Conservation (phyloP, 2,888 invertebrate genomes). For the Siphlonurus alternatus region DNA sequence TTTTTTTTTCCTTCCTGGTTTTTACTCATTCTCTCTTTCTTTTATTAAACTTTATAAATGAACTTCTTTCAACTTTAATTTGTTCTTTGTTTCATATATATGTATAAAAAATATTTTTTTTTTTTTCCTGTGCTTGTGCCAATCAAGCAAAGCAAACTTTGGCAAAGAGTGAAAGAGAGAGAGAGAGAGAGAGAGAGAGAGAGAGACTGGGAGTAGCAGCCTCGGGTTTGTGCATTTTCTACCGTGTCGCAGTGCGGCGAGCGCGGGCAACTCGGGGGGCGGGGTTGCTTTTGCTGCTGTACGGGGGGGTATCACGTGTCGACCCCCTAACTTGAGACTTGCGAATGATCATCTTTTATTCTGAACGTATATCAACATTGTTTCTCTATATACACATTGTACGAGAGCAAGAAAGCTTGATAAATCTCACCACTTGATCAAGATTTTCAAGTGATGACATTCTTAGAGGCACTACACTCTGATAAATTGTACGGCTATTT, state of each 20-base stretch:
- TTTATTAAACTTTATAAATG: too few relatives aligned
- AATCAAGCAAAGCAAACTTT: too few relatives aligned
- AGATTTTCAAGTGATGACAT: not conserved
- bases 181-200: not conserved
- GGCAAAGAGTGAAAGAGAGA: not conserved
- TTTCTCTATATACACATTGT: not conserved
- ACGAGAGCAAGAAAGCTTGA: not conserved
- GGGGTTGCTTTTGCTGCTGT: too few relatives aligned
- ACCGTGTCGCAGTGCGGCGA: not conserved
- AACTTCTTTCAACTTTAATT: too few relatives aligned
- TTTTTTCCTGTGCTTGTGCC: too few relatives aligned
- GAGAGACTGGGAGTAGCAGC: not conserved
- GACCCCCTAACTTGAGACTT: too few relatives aligned
- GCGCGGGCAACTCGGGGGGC: not conserved
- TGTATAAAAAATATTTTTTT: too few relatives aligned
- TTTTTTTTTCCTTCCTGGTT: too few relatives aligned
- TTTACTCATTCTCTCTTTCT: too few relatives aligned
- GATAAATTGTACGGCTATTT: not conserved
- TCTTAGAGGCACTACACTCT: not conserved
- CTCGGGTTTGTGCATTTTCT: not conserved
- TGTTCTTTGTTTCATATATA: too few relatives aligned
- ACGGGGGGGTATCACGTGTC: not conserved
- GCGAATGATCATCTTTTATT: too few relatives aligned
- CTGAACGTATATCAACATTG: too few relatives aligned
- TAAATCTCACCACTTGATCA: not conserved